Evolutionary conservation across 2,888 invertebrate species (phyloP).

Genomic region (Melipona beecheii): DNA sequence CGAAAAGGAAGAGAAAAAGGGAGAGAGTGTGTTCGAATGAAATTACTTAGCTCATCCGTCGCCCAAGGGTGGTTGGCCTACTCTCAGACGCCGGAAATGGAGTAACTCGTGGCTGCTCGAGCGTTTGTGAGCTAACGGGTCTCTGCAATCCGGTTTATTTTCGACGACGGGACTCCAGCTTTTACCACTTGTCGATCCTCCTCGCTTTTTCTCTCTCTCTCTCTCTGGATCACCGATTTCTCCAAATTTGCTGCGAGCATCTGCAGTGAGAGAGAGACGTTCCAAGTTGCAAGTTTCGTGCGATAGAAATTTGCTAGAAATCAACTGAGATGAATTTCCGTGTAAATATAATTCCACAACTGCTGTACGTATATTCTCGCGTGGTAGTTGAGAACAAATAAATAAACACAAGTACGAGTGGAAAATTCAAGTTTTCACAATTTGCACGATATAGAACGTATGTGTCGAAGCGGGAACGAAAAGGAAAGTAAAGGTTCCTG

Average conservation of each 20-base stretch:
- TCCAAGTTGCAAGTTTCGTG: too few relatives aligned
- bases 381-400: too few relatives aligned
- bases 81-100: slow-evolving; percentile 22
- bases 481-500: neutral
- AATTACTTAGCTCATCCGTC: slow-evolving; percentile 67
- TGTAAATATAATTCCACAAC: too few relatives aligned
- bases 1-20: slow-evolving; percentile 1
- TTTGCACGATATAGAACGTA: too few relatives aligned
- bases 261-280: too few relatives aligned
- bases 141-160: slow-evolving; percentile 57
- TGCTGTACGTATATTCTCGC: too few relatives aligned
- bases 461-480: neutral
- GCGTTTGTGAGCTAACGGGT: slow-evolving; percentile 68
- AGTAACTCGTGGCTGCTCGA: slow-evolving; percentile 38
- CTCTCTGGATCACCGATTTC: neutral
- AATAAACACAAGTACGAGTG: too few relatives aligned
- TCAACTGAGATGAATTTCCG: too few relatives aligned
- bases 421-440: too few relatives aligned
- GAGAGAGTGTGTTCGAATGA: slow-evolving; percentile 55
- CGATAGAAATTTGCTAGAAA: too few relatives aligned
- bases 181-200: slow-evolving; percentile 10
- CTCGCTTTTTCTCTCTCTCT: neutral
- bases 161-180: slow-evolving; percentile 2
- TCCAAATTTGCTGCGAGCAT: too few relatives aligned
- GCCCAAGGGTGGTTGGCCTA: slow-evolving; percentile 43